Base-by-base conservation (phyloP, 2,888 invertebrate genomes). In the Xylocampa areola region DNA sequence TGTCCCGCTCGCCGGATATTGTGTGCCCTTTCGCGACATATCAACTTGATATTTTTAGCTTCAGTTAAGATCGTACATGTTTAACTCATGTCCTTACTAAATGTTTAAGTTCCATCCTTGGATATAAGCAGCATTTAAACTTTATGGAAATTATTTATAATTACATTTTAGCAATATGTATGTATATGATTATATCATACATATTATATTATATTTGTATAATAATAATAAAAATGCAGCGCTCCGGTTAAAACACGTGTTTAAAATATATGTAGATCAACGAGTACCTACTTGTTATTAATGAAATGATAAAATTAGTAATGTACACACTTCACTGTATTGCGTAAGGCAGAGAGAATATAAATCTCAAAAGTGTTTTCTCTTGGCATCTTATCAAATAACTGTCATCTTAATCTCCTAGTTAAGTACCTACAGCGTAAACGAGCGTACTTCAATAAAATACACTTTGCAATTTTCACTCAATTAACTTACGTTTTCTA, bases 1-100 rank as follows among this genome's bases (percentile, higher is more conserved):
- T 50, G 33, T 43, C 51, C 44, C 36, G 52, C 32, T 33, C 58
- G 40, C 47, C 63, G 71, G 75, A 67, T 60, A 60, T 52, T 41
- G 53, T 41, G 39, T 45, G 41, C 51, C 66, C 59, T 55, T 63
- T 69, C 51, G 66, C 59, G 49, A 63, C 48, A 32, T 57, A 69
- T 52, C 49, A 59, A 58, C 55, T 32, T 41, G 48, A 51, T 67
- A 60, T 63, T 57, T 74, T 58, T 74, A 66, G 62, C 17, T 41
- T 32, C 30, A 59, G 36, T 51, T 35, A 47, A 36, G 36, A 11
- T 40, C 33, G 39, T 44, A 36, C 25, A 36, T 41, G 29, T 64
- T 44, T 55, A 30, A n/a, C 36, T 69, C 29, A 40, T 40, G 25
- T 27, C 23, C 14, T 19, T 44, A 25, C 23, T 25, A 17, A 39